Evolutionary conservation across 2,113 vertebrate species (phyloP), one percentile per base, ranked within the genome.

Genomic region (Clarias gariepinus): DNA sequence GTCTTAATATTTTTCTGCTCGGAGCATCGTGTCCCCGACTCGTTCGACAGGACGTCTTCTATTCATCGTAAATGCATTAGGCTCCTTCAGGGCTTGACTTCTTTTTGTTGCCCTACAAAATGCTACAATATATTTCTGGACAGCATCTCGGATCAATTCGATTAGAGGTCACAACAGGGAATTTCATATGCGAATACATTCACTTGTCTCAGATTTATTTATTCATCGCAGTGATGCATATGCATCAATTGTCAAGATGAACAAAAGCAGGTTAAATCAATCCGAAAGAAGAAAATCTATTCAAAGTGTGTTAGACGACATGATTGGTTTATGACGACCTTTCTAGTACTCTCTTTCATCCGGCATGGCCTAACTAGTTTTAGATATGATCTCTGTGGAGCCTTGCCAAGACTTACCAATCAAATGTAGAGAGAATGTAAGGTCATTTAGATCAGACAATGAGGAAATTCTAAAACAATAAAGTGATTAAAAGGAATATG

Each of bases 1-100:
- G 92, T 91, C 91, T 90, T 90, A 94, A 93, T 92, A 92, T 89
- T 87, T 88, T 90, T 81, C 81, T 74, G 83, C 88, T 89, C 82
- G 83, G 84, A 86, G 81, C 83, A 47, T 89, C 86, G 78, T 87
- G 87, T 90, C 87, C 87, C 90, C 53, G 81, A 86, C 81, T 90
- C 63, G 84, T 91, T 87, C 64, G 74, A 86, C 85, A 90, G 89
- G 90, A 88, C 73, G 73, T 83, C 89, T 80, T 86, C 86, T 81
- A 89, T 88, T 89, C 83, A 83, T 90, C 73, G 80, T 90, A 87
- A 92, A 89, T 77, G 81, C 86, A 89, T 91, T 89, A 90, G 81
- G 82, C 82, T 68, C 87, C 89, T 86, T 81, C 77, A 85, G 81
- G 88, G 84, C 89, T 85, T 87, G 85, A 84, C 73, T 88, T 84